phyloP scores from a whole-genome alignment of 2,888 invertebrate species.

The Drosophila pseudotalamancana region DNA sequence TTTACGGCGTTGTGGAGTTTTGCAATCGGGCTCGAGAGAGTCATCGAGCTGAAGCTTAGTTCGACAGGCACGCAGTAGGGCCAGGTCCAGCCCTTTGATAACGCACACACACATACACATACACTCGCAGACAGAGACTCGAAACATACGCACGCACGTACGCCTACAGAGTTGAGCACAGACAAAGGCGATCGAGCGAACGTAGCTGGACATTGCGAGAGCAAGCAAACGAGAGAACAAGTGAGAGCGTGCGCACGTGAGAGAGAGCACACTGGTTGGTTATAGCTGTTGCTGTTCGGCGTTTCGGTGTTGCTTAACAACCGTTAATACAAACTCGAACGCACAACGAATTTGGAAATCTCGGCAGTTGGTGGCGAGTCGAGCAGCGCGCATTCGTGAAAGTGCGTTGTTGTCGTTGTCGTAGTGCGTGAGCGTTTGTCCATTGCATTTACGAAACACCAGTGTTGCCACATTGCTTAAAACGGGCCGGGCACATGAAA shows the following conservation, averaged over 20 bases:
- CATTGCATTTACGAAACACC: slow-evolving; percentile 23
- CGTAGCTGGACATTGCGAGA: slow-evolving; percentile 23
- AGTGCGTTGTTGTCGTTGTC: slow-evolving; percentile 52
- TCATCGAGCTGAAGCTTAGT: slow-evolving; percentile 27
- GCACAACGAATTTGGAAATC: slow-evolving; percentile 64
- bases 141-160: slow-evolving; percentile 2
- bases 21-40: slow-evolving; percentile 62
- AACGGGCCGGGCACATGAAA: slow-evolving; percentile 25
- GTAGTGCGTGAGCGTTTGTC: slow-evolving; percentile 41
- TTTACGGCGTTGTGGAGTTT: slow-evolving; percentile 65
- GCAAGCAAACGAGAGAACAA: slow-evolving; percentile 7
- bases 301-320: slow-evolving; percentile 43
- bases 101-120: slow-evolving; percentile 31
- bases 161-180: slow-evolving; percentile 23
- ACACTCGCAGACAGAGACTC: slow-evolving; percentile 9
- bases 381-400: slow-evolving; percentile 47
- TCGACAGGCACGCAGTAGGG: slow-evolving; percentile 33
- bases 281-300: slow-evolving; percentile 13
- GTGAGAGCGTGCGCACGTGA: slow-evolving; percentile 20
- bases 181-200: slow-evolving; percentile 21
- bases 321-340: slow-evolving; percentile 41
- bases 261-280: slow-evolving; percentile 11
- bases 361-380: slow-evolving; percentile 26
- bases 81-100: slow-evolving; percentile 70
- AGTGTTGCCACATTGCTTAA: slow-evolving; percentile 46